These are phyloP conservation scores for Drosophila seclusa DNA, from an alignment of 2,888 invertebrate species.

Conservation along the genomic window DNA sequence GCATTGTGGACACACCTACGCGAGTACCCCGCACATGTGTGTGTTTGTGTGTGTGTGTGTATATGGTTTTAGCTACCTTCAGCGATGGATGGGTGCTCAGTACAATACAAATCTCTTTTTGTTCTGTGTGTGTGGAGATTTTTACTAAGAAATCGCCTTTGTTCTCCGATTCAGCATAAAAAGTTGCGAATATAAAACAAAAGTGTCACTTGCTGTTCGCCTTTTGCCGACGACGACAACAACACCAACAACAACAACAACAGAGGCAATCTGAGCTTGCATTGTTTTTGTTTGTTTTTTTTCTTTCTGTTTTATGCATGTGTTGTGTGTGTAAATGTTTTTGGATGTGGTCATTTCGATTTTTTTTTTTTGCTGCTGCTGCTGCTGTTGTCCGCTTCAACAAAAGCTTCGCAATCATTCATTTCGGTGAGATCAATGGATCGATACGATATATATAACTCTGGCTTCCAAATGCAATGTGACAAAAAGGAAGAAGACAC, in stretches of 20 bases:
- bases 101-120: slow-evolving; percentile 36
- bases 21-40: background rate
- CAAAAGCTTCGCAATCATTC: slow-evolving; percentile 72
- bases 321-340: slow-evolving; percentile 19
- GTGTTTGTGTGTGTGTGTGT: background rate
- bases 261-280: slow-evolving; percentile 49
- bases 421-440: slow-evolving; percentile 80
- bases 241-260: slow-evolving; percentile 14
- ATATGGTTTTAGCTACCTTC: background rate
- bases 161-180: slow-evolving; percentile 74
- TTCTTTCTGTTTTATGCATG: slow-evolving; percentile 37
- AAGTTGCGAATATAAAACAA: slow-evolving; percentile 80
- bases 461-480: slow-evolving; percentile 38
- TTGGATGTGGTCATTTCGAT: slow-evolving; percentile 45
- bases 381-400: slow-evolving; percentile 17
- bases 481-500: slow-evolving; percentile 60
- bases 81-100: slow-evolving; percentile 18
- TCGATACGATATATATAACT: slow-evolving; percentile 65
- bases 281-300: slow-evolving; percentile 56
- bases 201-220: slow-evolving; percentile 77
- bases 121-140: slow-evolving; percentile 30
- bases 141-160: slow-evolving; percentile 77
- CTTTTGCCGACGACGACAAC: slow-evolving; percentile 12
- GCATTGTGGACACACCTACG: background rate
- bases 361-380: slow-evolving; percentile 25